Percentiles rank a stretch among this genome's conserved stretches.
These are phyloP conservation scores for Prunella himalayana DNA, from an alignment of 2,113 vertebrate species.

Conservation along the genomic window DNA sequence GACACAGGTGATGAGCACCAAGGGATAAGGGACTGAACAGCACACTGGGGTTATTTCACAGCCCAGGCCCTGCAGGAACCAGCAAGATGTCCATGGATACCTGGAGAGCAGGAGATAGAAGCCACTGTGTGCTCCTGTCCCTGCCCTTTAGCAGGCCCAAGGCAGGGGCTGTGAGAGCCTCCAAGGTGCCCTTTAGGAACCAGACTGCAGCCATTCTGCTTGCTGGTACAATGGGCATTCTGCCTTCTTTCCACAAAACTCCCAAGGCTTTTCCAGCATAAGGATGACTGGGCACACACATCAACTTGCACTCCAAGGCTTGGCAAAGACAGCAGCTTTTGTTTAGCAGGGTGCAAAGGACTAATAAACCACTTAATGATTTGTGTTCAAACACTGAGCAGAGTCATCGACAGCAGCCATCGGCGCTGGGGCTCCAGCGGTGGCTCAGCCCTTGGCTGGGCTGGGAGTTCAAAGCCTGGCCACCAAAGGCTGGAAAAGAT, in stretches of 20 bases:
- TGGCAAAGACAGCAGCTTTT: background rate
- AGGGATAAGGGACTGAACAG: rapidly evolving
- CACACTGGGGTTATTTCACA: background rate
- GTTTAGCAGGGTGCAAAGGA: background rate
- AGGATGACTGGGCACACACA: background rate
- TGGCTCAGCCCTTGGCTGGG: background rate
- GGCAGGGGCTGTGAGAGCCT: background rate
- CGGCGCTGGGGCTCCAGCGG: rapidly evolving
- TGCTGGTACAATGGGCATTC: background rate
- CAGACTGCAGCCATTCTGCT: background rate
- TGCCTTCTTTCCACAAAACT: background rate
- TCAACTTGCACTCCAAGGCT: background rate
- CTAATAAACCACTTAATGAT: background rate
- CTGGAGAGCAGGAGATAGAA: background rate
- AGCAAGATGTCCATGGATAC: background rate
- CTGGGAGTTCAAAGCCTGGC: background rate
- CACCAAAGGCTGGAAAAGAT: background rate
- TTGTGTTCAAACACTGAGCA: background rate
- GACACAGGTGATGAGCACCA: background rate
- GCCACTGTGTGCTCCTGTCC: background rate
- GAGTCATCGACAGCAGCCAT: background rate
- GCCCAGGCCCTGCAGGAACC: background rate
- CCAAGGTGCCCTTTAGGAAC: background rate
- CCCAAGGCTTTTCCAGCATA: background rate
- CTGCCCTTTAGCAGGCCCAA: background rate